These are phyloP conservation scores for Sitta europaea DNA, from an alignment of 2,113 vertebrate genomes.

Conservation along the genomic window DNA sequence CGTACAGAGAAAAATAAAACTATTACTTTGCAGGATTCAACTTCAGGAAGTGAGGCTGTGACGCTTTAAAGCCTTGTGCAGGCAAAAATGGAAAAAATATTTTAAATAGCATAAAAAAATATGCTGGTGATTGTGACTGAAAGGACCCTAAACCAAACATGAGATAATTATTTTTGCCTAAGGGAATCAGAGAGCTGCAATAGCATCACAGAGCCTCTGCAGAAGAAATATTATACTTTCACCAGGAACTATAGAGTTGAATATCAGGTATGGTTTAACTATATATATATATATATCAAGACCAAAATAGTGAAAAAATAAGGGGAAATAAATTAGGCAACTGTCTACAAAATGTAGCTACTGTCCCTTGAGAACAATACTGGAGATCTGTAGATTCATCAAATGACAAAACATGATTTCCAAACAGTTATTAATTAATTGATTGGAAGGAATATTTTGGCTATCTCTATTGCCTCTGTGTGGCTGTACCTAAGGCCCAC, in stretches of 20 bases:
- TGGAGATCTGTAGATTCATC: neutral
- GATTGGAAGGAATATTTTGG: neutral
- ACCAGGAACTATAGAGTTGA: neutral
- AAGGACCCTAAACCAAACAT: neutral
- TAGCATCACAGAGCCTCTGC: neutral
- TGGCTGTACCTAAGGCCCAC: neutral
- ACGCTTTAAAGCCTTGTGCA: neutral
- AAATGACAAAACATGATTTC: neutral
- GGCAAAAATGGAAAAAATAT: neutral
- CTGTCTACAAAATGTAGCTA: neutral
- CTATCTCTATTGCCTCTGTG: neutral
- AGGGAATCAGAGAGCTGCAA: neutral
- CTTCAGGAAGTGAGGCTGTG: neutral
- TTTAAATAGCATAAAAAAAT: neutral
- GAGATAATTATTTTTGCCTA: neutral
- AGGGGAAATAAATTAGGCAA: neutral
- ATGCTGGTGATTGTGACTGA: neutral
- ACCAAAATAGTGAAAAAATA: neutral
- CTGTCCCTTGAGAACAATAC: neutral
- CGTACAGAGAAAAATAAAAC: neutral
- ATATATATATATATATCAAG: neutral
- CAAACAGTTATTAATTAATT: neutral
- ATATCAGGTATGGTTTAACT: neutral
- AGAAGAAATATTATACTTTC: neutral
- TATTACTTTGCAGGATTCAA: neutral